Base-by-base conservation (phyloP, 2,113 vertebrate genomes). In the Lota lota region DNA sequence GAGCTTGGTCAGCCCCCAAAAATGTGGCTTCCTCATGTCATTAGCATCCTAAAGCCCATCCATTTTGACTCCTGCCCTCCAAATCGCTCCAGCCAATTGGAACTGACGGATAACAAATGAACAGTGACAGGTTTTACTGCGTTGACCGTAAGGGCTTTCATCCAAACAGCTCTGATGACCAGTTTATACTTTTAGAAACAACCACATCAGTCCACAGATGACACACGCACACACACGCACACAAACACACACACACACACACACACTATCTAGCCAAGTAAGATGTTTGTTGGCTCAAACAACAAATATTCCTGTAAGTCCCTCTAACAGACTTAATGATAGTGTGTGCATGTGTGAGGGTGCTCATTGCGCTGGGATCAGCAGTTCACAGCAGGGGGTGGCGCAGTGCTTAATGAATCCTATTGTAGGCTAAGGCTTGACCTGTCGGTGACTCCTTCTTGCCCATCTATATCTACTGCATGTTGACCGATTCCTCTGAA, bases 21-120 rank as follows among this genome's bases (percentile, higher is more conserved):
- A 77, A 75, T 79, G 63, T 10, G 70, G 63, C 69, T 80, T 74
- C 16, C 60, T 70, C 67, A 76, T 47, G 57, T 75, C 61, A 84
- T 85, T 81, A 79, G 62, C 68, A 80, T 79, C 53, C 63, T 57
- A 47, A 16, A 5, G 64, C 20, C 22, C 1, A 2, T 20, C 51
- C 53, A 73, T 79, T 81, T 70, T 15, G 63, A 15, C 40, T 20
- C 8, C 28, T 1, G 10, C 58, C 63, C 60, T 2, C 40, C 0
- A 63, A 69, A 63, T 67, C 68, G 18, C 57, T 11, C 40, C 47
- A 53, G 60, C 33, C 56, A 68, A 67, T 47, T 58, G 50, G 68
- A 78, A 68, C 59, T 74, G 76, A 70, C 60, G 66, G 67, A 33
- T 68, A 64, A 74, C 68, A 73, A 80, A 80, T 58, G 51, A 56